Percentiles rank a stretch among this genome's conserved stretches.
Conservation (phyloP, 2,113 vertebrate species). For the Tyrannus savana region DNA sequence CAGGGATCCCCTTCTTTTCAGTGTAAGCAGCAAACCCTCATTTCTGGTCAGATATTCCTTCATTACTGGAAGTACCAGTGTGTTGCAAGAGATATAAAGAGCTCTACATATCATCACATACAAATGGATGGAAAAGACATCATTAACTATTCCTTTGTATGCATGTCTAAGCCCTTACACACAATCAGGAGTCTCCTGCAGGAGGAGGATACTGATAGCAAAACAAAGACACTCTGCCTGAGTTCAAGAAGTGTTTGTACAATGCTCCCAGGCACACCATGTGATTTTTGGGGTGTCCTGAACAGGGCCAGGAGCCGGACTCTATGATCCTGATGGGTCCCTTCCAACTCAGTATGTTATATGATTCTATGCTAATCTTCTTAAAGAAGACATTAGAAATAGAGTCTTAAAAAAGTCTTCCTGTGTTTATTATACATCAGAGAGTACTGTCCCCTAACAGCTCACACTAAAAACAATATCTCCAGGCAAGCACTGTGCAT, state of each 20-base stretch:
- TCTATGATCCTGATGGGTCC: neutral
- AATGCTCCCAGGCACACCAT: rapidly evolving
- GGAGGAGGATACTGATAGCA: neutral
- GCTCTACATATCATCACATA: neutral
- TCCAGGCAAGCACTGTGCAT: neutral
- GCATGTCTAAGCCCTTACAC: neutral
- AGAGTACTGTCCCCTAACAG: neutral
- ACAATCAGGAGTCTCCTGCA: neutral
- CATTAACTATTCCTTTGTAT: neutral
- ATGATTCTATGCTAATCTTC: neutral
- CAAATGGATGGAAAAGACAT: neutral
- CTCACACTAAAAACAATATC: neutral
- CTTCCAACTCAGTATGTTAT: neutral
- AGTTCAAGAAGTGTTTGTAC: rapidly evolving
- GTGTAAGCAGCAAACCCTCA: neutral
- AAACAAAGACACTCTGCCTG: neutral
- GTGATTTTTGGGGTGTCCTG: neutral
- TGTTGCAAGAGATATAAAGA: neutral
- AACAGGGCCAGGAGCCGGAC: neutral
- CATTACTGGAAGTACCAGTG: neutral
- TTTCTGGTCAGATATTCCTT: neutral
- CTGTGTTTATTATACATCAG: neutral
- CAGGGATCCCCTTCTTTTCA: neutral
- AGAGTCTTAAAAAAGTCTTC: neutral
- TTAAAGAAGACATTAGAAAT: neutral